A percentile compares a stretch with the other conserved stretches of the same genome.
These are phyloP conservation scores for Brachionus paranguensis DNA, from an alignment of 1,140 invertebrate species.

Conservation along the genomic window DNA sequence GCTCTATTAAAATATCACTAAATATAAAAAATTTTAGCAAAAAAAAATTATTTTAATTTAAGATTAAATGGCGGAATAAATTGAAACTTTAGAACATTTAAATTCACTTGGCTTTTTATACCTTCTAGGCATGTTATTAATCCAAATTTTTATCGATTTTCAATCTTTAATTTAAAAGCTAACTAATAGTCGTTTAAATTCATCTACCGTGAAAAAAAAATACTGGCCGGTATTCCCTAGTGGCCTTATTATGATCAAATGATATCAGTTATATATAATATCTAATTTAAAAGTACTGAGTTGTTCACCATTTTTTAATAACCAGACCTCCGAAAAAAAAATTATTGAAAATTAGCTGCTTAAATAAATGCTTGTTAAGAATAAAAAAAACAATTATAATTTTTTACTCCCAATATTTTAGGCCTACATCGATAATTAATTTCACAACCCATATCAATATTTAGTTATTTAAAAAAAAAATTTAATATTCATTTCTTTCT, in stretches of 20 bases:
- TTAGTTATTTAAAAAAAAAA: neutral
- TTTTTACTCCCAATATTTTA: neutral
- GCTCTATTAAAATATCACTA: neutral
- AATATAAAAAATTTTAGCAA: too few relatives aligned
- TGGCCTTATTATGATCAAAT: neutral
- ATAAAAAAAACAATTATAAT: neutral
- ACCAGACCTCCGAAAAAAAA: neutral
- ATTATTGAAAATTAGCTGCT: neutral
- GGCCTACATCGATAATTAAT: neutral
- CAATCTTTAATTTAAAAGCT: neutral
- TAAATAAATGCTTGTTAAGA: neutral
- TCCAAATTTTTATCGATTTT: neutral
- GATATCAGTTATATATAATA: neutral
- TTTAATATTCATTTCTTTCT: neutral
- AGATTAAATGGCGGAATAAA: neutral
- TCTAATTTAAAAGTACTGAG: neutral
- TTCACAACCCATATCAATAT: neutral
- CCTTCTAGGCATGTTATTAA: neutral
- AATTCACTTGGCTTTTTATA: neutral
- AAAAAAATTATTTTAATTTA: neutral
- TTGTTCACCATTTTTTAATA: neutral
- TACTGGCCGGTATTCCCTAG: too few relatives aligned
- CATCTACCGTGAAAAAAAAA: neutral
- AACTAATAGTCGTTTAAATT: neutral
- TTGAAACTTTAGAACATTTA: neutral